phyloP scores from a whole-genome alignment of 2,113 vertebrate genomes.

The Carettochelys insculpta region DNA sequence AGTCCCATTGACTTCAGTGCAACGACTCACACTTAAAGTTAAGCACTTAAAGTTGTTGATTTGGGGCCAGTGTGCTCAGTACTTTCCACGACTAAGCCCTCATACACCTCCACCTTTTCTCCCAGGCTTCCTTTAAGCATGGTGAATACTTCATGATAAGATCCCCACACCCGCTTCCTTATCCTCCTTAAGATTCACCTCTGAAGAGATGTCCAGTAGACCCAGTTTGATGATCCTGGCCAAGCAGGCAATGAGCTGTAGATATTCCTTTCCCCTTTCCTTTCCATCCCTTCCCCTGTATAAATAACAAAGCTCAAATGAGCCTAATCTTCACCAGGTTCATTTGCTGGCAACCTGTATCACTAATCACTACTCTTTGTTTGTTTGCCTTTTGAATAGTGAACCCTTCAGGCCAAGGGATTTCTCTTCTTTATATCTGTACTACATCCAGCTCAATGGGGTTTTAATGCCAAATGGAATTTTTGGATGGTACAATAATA shows the following conservation, averaged over 20 bases:
- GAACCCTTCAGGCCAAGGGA: background rate
- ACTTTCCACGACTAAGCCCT: background rate
- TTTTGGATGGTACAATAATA: background rate
- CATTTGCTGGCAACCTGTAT: background rate
- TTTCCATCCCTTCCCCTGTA: background rate
- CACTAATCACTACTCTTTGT: accelerated
- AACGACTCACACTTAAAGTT: background rate
- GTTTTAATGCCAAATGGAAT: background rate
- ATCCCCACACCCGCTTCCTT: background rate
- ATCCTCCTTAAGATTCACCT: background rate
- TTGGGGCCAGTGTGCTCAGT: accelerated
- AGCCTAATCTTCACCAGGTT: background rate
- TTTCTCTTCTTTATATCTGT: background rate
- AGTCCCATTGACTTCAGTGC: background rate
- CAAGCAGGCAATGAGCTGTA: background rate
- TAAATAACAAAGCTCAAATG: background rate
- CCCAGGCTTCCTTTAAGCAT: background rate
- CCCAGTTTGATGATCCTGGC: background rate
- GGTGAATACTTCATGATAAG: background rate
- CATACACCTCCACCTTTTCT: background rate
- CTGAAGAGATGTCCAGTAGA: background rate
- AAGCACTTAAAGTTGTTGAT: accelerated
- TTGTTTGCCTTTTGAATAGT: background rate
- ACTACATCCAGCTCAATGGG: background rate
- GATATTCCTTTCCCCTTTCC: background rate